A percentile compares a stretch with the other conserved stretches of the same genome.
phyloP scores from a whole-genome alignment of 2,113 vertebrate species.

The Anguilla japonica region DNA sequence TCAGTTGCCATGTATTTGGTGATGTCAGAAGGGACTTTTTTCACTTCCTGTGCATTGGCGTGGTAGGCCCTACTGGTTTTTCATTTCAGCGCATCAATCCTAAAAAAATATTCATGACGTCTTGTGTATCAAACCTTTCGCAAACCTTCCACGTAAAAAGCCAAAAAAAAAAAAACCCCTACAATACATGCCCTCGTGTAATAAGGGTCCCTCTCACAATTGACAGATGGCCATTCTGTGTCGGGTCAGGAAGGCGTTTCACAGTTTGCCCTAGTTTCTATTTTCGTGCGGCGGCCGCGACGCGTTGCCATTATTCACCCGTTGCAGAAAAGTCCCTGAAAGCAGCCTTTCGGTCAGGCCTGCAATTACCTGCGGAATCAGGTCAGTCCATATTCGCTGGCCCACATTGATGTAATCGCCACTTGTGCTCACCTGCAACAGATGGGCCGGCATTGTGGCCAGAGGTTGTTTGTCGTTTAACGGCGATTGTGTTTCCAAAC shows the following conservation, averaged over 20 bases:
- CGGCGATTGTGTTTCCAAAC: constrained; percentile 52
- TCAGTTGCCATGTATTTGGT: background rate
- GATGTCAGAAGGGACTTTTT: background rate
- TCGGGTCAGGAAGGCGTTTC: constrained; percentile 31
- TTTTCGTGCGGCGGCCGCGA: constrained; percentile 25
- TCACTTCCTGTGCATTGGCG: background rate
- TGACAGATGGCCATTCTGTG: background rate
- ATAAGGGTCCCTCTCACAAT: background rate
- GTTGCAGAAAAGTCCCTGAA: background rate
- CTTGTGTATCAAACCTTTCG: background rate
- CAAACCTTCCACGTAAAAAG: background rate
- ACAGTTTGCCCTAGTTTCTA: constrained; percentile 43
- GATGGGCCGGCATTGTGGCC: constrained; percentile 45
- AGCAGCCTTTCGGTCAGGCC: constrained; percentile 28
- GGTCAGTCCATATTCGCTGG: constrained; percentile 55
- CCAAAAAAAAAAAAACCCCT: background rate
- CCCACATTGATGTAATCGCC: constrained; percentile 52
- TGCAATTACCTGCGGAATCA: constrained; percentile 55
- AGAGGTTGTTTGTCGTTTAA: background rate
- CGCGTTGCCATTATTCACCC: constrained; percentile 43
- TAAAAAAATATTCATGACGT: background rate
- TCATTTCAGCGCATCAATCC: background rate
- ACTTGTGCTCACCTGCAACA: constrained; percentile 29
- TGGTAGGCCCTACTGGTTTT: background rate
- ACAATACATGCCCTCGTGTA: background rate